A percentile compares a stretch with the other conserved stretches of the same genome.
These are phyloP conservation scores for Melanotaenia maccullochi DNA, from an alignment of 2,797 vertebrate genomes.

Conservation along the genomic window DNA sequence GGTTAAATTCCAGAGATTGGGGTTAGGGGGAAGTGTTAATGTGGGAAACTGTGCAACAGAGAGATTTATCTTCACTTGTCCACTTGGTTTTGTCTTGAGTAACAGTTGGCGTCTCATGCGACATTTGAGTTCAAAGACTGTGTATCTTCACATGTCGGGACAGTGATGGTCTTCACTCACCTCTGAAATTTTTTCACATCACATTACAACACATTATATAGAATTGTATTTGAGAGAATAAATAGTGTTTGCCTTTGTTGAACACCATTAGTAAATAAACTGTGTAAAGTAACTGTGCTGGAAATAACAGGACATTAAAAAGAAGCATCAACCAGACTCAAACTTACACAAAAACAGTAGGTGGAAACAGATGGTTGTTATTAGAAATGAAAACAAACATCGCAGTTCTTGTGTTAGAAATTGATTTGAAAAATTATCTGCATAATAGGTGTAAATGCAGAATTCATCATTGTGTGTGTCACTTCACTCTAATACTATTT, in stretches of 20 bases:
- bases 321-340: slow-evolving; percentile 24
- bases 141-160: slow-evolving; percentile 4
- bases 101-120: slow-evolving; percentile 63
- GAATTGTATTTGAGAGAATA: slow-evolving; percentile 27
- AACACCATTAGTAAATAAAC: slow-evolving; percentile 30
- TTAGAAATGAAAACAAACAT: slow-evolving; percentile 8
- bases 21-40: slow-evolving; percentile 59
- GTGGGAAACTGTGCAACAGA: slow-evolving; percentile 72
- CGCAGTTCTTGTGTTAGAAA: background rate
- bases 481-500: background rate
- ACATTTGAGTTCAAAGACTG: slow-evolving; percentile 56
- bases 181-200: slow-evolving; percentile 13
- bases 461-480: background rate
- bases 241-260: slow-evolving; percentile 36
- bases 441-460: slow-evolving; percentile 15
- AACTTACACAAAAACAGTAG: slow-evolving; percentile 1
- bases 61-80: slow-evolving; percentile 69
- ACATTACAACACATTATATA: slow-evolving; percentile 26
- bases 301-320: slow-evolving; percentile 7
- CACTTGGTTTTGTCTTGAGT: slow-evolving; percentile 55
- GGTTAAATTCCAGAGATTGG: slow-evolving; percentile 47
- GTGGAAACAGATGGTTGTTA: background rate
- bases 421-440: slow-evolving; percentile 13
- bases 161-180: slow-evolving; percentile 10
- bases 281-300: slow-evolving; percentile 11